A percentile compares a stretch with the other conserved stretches of the same genome.
Evolutionary conservation across 2,888 invertebrate genomes (phyloP).

Genomic region (Anodontia alba): DNA sequence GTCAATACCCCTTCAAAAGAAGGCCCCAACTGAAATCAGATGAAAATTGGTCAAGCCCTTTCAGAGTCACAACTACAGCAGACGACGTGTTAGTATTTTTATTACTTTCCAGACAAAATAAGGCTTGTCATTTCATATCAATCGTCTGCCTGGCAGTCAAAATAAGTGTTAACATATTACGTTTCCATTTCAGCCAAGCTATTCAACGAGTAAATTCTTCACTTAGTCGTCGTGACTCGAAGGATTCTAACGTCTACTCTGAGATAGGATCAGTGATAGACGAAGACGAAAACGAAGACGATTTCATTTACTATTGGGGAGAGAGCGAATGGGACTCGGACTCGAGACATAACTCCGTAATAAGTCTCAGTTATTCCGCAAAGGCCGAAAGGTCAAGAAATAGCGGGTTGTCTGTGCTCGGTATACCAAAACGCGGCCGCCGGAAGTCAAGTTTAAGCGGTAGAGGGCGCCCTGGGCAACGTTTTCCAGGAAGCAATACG

Average conservation of each 20-base stretch:
- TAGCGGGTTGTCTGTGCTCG: neutral
- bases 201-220: too few species aligned
- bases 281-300: neutral
- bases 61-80: too few species aligned
- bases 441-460: neutral
- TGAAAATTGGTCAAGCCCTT: too few species aligned
- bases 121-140: too few species aligned
- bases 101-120: too few species aligned
- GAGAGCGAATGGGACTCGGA: slow-evolving; percentile 11
- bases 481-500: neutral
- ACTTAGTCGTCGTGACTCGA: neutral
- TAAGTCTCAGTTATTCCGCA: neutral
- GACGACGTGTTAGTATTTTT: too few species aligned
- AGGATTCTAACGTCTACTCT: neutral
- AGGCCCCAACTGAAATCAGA: too few species aligned
- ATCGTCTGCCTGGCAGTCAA: too few species aligned
- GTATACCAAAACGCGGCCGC: slow-evolving; percentile 13
- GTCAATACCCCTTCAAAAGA: too few species aligned
- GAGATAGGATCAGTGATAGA: neutral
- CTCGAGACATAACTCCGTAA: neutral
- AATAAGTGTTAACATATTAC: too few species aligned
- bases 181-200: too few species aligned
- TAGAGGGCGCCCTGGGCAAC: neutral
- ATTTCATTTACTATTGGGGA: slow-evolving; percentile 8
- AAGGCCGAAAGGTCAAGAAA: neutral